A percentile compares a stretch with the other conserved stretches of the same genome.
Evolutionary conservation across 2,888 invertebrate species (phyloP).

Genomic region (Eilema sororculum): DNA sequence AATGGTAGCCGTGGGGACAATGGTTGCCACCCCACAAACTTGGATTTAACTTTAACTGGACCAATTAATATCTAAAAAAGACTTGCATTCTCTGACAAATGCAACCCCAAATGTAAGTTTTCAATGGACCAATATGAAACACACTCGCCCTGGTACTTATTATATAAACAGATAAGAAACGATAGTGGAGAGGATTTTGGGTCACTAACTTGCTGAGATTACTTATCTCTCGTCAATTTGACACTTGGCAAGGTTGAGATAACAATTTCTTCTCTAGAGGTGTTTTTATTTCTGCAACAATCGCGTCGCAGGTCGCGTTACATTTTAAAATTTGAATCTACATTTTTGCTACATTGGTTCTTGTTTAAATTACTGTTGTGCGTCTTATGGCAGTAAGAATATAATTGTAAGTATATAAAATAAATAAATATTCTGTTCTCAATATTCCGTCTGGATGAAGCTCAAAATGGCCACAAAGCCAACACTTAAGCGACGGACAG

Average conservation of each 20-base stretch:
- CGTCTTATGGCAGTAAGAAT: background rate
- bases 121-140: too few relatives aligned
- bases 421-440: background rate
- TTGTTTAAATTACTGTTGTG: background rate
- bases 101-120: too few relatives aligned
- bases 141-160: background rate
- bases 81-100: too few relatives aligned
- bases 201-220: conserved; percentile 37
- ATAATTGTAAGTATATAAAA: conserved; percentile 4
- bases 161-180: conserved; percentile 7
- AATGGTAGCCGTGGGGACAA: too few relatives aligned
- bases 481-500: too few relatives aligned
- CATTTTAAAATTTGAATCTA: background rate
- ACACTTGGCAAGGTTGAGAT: conserved; percentile 59
- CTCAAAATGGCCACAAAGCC: background rate
- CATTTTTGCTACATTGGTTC: background rate
- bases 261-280: conserved; percentile 26
- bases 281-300: background rate
- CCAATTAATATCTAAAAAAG: too few relatives aligned
- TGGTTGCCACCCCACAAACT: too few relatives aligned
- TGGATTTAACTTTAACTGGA: too few relatives aligned
- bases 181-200: conserved; percentile 26
- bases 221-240: conserved; percentile 55
- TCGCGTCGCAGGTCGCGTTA: background rate
- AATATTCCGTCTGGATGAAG: background rate